phyloP scores from a whole-genome alignment of 2,888 invertebrate genomes.

The Keiferia lycopersicella region DNA sequence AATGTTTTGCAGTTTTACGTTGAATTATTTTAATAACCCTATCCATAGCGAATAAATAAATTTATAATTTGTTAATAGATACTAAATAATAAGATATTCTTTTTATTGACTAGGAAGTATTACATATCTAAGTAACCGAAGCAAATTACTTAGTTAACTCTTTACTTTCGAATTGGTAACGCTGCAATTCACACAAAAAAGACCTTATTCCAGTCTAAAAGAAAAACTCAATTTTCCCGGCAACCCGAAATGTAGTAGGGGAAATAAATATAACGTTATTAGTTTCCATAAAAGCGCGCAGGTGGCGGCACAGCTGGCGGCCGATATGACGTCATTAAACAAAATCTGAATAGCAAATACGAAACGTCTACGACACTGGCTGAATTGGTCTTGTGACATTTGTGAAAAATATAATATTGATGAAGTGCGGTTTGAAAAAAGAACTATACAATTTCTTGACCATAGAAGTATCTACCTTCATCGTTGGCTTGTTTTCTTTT shows the following conservation, averaged over 20 bases:
- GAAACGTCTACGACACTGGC: constrained; percentile 11
- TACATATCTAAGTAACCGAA: too few relatives aligned
- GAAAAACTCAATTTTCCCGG: constrained; percentile 18
- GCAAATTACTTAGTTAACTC: too few relatives aligned
- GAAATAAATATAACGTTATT: constrained; percentile 49
- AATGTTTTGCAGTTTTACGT: too few relatives aligned
- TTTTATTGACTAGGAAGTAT: too few relatives aligned
- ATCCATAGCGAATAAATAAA: too few relatives aligned
- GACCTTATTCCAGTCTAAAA: neutral
- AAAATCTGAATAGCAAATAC: constrained; percentile 21
- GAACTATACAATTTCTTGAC: neutral
- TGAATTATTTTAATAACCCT: too few relatives aligned
- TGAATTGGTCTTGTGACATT: constrained; percentile 6
- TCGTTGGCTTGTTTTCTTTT: too few relatives aligned
- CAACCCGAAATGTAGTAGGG: constrained; percentile 24
- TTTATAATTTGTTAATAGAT: too few relatives aligned
- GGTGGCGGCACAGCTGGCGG: constrained; percentile 47
- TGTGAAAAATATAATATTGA: neutral
- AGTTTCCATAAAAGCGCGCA: constrained; percentile 46
- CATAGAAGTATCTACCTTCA: too few relatives aligned
- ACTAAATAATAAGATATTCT: too few relatives aligned
- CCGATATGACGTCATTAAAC: constrained; percentile 43
- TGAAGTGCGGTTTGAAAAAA: neutral
- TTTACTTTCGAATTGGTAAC: too few relatives aligned
- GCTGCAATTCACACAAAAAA: too few relatives aligned